Conservation (phyloP, 1,140 invertebrate species). For the Odontomachus brunneus region DNA sequence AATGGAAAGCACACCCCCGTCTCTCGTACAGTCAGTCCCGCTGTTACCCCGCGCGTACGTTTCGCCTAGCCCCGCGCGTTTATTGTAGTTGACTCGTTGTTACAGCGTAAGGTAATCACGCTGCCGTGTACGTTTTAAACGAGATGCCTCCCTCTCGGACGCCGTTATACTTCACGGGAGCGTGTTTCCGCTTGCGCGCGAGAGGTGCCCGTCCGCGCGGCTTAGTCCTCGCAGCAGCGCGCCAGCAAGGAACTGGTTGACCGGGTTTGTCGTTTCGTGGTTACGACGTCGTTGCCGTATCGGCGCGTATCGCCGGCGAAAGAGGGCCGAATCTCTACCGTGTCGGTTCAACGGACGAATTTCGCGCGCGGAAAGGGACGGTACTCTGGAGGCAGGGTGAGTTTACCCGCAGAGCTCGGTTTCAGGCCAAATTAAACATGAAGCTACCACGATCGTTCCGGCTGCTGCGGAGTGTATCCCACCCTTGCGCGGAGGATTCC, state of each 20-base stretch:
- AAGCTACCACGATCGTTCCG: constrained; percentile 41
- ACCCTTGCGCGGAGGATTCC: constrained; percentile 5
- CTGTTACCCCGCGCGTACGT: constrained; percentile 15
- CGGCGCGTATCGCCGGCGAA: constrained; percentile 54
- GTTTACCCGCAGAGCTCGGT: constrained; percentile 65
- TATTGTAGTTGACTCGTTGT: constrained; percentile 59
- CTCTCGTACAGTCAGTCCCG: background rate
- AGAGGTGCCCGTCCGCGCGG: constrained; percentile 37
- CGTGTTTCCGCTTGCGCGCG: constrained; percentile 21
- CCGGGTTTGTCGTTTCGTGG: constrained; percentile 64
- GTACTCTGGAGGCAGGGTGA: background rate
- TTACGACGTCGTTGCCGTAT: constrained; percentile 73
- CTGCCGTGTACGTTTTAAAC: constrained; percentile 36
- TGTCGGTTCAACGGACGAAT: constrained; percentile 27
- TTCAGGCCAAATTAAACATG: constrained; percentile 75
- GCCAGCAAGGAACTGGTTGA: constrained; percentile 14
- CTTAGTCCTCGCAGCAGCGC: constrained; percentile 44
- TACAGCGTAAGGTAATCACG: constrained; percentile 62
- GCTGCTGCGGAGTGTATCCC: constrained; percentile 14
- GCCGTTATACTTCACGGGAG: constrained; percentile 61
- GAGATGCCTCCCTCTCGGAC: constrained; percentile 54
- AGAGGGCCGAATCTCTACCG: constrained; percentile 38
- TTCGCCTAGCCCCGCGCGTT: constrained; percentile 11
- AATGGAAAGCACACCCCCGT: constrained; percentile 35
- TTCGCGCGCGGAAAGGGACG: constrained; percentile 37